Conservation (phyloP, 2,888 invertebrate genomes). For the Bruchidius siliquastri region DNA sequence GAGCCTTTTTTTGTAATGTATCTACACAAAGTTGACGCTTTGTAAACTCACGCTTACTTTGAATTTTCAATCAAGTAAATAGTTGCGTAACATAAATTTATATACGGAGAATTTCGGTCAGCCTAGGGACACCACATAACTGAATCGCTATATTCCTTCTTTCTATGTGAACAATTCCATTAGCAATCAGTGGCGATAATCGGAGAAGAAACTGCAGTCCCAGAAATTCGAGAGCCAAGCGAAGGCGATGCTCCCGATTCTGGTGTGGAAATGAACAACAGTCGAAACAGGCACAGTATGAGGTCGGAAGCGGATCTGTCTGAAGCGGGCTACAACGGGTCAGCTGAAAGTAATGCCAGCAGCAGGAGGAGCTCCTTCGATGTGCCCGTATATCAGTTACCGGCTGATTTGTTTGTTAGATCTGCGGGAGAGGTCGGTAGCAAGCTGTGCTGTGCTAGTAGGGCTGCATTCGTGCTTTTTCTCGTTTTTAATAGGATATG, state of each 20-base stretch:
- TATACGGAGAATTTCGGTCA: no score
- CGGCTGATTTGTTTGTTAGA: neutral
- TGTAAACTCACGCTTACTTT: no score
- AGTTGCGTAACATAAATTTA: no score
- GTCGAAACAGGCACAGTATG: conserved; percentile 13
- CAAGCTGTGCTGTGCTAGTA: conserved; percentile 8
- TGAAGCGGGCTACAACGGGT: conserved; percentile 44
- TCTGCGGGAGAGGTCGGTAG: neutral
- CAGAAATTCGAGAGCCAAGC: neutral
- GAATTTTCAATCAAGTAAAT: no score
- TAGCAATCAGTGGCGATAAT: neutral
- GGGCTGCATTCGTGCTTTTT: no score
- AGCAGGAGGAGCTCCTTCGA: conserved; percentile 31
- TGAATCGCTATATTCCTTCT: no score
- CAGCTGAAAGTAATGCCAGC: conserved; percentile 42
- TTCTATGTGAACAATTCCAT: neutral
- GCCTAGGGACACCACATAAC: no score
- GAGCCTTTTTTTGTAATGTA: no score
- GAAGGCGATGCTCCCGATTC: neutral
- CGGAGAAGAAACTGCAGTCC: neutral
- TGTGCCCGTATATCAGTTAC: conserved; percentile 18
- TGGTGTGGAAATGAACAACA: conserved; percentile 5
- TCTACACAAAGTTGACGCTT: no score
- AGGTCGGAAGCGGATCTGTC: conserved; percentile 15
- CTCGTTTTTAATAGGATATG: no score